Conservation (phyloP, 2,797 vertebrate species). For the Poecile montanus region DNA sequence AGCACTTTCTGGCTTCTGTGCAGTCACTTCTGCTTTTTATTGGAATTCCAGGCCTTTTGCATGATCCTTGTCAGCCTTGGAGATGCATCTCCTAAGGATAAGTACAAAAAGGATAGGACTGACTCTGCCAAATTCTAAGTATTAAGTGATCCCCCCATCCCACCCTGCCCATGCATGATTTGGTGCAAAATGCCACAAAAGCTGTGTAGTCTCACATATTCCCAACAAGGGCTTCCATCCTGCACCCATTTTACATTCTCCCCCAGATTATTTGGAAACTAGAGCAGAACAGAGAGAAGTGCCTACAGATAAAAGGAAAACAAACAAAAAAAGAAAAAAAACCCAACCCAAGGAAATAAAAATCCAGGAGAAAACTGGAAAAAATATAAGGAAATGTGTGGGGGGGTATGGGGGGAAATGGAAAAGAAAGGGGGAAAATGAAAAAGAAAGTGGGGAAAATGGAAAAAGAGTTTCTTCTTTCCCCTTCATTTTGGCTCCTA, state of each 20-base stretch:
- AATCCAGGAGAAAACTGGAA: neutral
- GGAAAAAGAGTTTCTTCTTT: neutral
- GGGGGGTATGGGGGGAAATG: too few species aligned
- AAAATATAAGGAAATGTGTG: neutral
- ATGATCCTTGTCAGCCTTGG: neutral
- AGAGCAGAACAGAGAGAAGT: neutral
- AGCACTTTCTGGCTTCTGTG: neutral
- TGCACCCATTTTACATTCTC: rapidly evolving
- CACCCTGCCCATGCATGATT: neutral
- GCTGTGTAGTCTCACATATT: neutral
- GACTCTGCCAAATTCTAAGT: neutral
- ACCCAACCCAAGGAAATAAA: too few species aligned
- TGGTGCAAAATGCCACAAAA: neutral
- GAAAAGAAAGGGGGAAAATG: neutral
- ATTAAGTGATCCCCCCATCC: rapidly evolving
- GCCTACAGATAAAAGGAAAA: neutral
- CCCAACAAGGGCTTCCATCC: neutral
- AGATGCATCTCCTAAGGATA: neutral
- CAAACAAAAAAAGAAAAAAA: neutral
- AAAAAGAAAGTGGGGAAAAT: rapidly evolving
- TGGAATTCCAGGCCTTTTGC: neutral
- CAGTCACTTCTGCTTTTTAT: neutral
- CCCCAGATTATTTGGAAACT: neutral
- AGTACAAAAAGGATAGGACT: neutral
- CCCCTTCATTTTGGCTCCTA: neutral